A percentile compares a stretch with the other conserved stretches of the same genome.
Conservation (phyloP, 2,797 vertebrate species). For the Moxostoma hubbsi region DNA sequence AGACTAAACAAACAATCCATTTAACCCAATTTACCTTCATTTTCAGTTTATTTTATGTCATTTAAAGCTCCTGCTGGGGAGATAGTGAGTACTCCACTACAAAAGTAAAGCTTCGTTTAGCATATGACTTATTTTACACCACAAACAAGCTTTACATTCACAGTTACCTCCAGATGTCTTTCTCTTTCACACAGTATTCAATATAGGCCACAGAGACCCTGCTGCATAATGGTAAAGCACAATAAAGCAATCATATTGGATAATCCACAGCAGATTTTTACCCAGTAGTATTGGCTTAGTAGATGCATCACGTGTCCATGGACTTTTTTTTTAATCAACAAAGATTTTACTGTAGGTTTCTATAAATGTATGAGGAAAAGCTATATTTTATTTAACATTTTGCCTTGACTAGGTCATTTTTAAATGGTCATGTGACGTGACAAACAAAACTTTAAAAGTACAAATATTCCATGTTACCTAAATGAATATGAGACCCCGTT, state of each 20-base stretch:
- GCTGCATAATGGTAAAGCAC: conserved; percentile 65
- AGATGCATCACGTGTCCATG: too few species aligned
- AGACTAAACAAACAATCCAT: conserved; percentile 13
- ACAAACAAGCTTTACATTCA: conserved; percentile 33
- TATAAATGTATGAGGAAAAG: too few species aligned
- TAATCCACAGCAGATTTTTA: background rate
- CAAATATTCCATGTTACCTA: too few species aligned
- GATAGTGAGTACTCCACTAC: background rate
- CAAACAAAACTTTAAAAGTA: too few species aligned
- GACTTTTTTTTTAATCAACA: too few species aligned
- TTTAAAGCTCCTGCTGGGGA: conserved; percentile 1
- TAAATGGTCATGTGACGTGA: too few species aligned
- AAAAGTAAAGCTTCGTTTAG: background rate
- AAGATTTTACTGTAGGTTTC: too few species aligned
- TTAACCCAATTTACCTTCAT: background rate
- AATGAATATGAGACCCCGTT: too few species aligned
- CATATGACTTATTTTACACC: background rate
- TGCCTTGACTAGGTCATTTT: too few species aligned
- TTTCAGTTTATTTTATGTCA: background rate
- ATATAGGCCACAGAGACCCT: conserved; percentile 62
- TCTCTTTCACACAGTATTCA: conserved; percentile 62
- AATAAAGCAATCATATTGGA: conserved; percentile 1
- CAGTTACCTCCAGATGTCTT: conserved; percentile 66
- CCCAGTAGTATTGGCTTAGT: too few species aligned
- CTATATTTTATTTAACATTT: too few species aligned